phyloP scores from a whole-genome alignment of 2,113 vertebrate species.

The Grammatotria lemairii region DNA sequence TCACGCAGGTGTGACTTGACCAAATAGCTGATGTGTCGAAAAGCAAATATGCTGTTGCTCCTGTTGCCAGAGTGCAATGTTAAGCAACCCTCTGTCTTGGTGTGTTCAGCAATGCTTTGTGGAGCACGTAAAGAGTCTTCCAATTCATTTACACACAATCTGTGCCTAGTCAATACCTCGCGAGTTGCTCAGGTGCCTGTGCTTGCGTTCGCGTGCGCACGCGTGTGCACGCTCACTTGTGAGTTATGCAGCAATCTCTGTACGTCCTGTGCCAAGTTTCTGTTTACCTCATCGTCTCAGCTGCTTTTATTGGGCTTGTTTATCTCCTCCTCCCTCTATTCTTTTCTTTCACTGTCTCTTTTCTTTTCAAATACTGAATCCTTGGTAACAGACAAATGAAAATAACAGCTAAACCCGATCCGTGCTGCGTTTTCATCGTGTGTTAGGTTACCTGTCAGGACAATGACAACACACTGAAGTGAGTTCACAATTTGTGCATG shows the following conservation, averaged over 20 bases:
- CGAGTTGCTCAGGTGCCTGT: constrained; percentile 6
- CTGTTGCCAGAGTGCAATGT: not conserved
- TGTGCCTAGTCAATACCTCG: not conserved
- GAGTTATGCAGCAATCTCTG: constrained; percentile 62
- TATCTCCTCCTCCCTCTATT: constrained; percentile 61
- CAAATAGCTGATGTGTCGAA: not conserved
- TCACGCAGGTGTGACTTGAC: not conserved
- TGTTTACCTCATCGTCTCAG: constrained; percentile 63
- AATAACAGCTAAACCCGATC: constrained; percentile 48
- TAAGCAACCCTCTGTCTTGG: not conserved
- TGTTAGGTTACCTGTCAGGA: constrained; percentile 38
- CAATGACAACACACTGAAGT: constrained; percentile 9
- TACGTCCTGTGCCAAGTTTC: constrained; percentile 67
- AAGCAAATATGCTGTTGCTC: constrained; percentile 10
- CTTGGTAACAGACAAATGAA: constrained; percentile 36
- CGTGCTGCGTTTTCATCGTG: constrained; percentile 16
- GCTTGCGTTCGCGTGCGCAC: not conserved
- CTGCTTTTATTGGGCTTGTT: constrained; percentile 47
- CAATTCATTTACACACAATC: not conserved
- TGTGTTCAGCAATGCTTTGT: not conserved
- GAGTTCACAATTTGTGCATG: not conserved
- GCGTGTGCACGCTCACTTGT: not conserved
- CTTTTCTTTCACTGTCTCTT: constrained; percentile 14
- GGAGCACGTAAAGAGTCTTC: not conserved
- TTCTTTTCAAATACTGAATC: constrained; percentile 12